Evolutionary conservation across 2,797 vertebrate species (phyloP), one percentile per base, ranked within the genome.

Genomic region (Leuciscus waleckii): DNA sequence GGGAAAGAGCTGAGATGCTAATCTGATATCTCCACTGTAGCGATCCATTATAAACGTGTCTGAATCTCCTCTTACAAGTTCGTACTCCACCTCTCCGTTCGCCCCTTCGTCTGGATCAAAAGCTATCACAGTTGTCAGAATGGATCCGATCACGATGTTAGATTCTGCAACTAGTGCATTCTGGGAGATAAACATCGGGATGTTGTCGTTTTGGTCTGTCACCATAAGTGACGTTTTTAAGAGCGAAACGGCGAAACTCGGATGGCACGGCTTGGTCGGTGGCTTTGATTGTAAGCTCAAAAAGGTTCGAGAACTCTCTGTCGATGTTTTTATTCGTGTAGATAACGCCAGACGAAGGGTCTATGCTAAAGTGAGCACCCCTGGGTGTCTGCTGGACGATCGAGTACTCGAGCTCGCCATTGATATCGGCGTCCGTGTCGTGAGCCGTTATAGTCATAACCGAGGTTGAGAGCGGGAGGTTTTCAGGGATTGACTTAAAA

Each of bases 161-260:
- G 97, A 96, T 90, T 99, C 98, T 0, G 97, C 98, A 0, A 98
- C 96, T 0, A 99, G 96, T 7, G 98, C 98, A 0, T 98, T 98
- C 91, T 98, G 98, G 0, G 98, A 98, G 3, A 99, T 19, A 6
- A 99, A 99, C 26, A 93, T 90, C 0, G 98, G 98, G 0, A 97
- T 92, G 0, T 99, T 99, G 89, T 99, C 98, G 2, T 99, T 99
- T 86, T 95, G 94, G 86, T 99, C 98, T 0, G 97, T 99, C 63
- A 99, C 96, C 98, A 95, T 85, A 99, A 7, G 98, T 99, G 85
- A 99, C 96, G 0, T 99, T 99, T 92, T 99, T 99, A 85, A 99
- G 91, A 79, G 98, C 98, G 67, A 94, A 97, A 3, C 96, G 94
- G 2, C 98, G 94, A 82, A 96, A 97, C 89, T 99, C 98, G n/a